Base-by-base conservation (phyloP, 2,113 vertebrate genomes). In the Hyperoodon ampullatus region DNA sequence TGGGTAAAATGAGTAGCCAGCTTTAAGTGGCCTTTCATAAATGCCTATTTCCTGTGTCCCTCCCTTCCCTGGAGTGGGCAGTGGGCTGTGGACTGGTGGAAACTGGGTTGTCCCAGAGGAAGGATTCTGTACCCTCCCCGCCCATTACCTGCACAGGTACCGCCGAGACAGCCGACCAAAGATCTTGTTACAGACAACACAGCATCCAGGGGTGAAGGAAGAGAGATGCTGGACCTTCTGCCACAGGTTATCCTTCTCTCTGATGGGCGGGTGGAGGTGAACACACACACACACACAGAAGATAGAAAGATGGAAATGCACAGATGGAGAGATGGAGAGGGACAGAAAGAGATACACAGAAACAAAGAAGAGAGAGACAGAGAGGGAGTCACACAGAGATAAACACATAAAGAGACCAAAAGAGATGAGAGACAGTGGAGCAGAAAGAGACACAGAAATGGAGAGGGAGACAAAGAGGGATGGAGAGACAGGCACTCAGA, bases 201-300 rank as follows among this genome's bases (percentile, higher is more conserved):
- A 99, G 39, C 98, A n/a, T 10, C 97, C 97, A 33, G 97, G 77
- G 18, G 18, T 12, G 2, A 88, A 0, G 0, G 88, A 86, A 2
- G 98, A 88, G 3, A 98, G 98, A 66, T 98, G 98, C 93, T 99
- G 98, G 0, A 97, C 98, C 94, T 98, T 98, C 97, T 98, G 98
- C 98, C 98, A 99, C 80, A 98, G 95, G 33, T 60, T 94, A 93
- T 99, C 98, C 84, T 99, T 99, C 93, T 99, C 99, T 24, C 99
- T 99, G 95, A 47, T 13, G 60, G 24, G 58, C 3, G 11, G 23
- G 28, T 11, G 3, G 58, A 75, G 58, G 19, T 10, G 3, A 15
- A 19, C 2, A 24, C 8, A 63, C 15, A 23, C 44, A 70, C 24
- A 18, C 3, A 28, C 15, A 26, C 5, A 60, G 39, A 78, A 21